phyloP scores from a whole-genome alignment of 2,888 invertebrate species.

The Lasioglossum malachurum region DNA sequence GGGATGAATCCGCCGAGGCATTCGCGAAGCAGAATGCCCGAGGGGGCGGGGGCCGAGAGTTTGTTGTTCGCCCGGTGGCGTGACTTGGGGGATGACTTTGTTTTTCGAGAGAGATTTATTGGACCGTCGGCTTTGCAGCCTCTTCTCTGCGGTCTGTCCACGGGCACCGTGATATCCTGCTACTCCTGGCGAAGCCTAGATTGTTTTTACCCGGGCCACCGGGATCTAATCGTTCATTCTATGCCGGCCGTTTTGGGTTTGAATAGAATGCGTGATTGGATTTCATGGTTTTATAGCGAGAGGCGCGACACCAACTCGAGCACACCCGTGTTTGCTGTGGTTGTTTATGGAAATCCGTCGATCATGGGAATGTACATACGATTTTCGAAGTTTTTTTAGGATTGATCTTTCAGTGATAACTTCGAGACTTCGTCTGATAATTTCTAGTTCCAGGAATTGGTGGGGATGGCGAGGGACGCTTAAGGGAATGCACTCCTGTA shows the following conservation, averaged over 20 bases:
- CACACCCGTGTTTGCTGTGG: background rate
- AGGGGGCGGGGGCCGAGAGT: conserved; percentile 4
- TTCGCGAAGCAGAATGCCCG: conserved; percentile 1
- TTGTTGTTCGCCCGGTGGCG: conserved; percentile 12
- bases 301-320: background rate
- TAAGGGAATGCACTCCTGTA: background rate
- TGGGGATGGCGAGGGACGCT: background rate
- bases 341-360: background rate
- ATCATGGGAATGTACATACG: background rate
- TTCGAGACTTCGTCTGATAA: background rate
- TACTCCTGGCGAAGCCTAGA: background rate
- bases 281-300: background rate
- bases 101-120: conserved; percentile 19
- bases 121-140: conserved; percentile 5
- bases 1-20: conserved; percentile 19
- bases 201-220: background rate
- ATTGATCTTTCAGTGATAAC: background rate
- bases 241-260: background rate
- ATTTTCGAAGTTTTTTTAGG: background rate
- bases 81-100: conserved; percentile 22
- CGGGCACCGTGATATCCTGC: background rate
- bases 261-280: conserved; percentile 2
- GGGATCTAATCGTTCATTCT: background rate
- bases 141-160: conserved; percentile 3
- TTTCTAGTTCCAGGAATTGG: background rate